Conservation (phyloP, 2,888 invertebrate species). For the Crioceris asparagi region DNA sequence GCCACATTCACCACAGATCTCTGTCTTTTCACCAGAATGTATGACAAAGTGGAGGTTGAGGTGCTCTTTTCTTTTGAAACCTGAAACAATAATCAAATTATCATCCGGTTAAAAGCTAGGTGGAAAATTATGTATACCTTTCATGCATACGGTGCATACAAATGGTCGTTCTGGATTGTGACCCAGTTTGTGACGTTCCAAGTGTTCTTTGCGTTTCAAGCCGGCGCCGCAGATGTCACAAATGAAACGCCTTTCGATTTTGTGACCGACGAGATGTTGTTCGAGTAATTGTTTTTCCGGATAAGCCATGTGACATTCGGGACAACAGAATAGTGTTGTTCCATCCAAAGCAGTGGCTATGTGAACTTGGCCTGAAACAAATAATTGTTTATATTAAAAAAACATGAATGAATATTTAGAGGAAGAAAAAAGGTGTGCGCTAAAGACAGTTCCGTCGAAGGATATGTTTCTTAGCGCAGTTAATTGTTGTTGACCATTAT, state of each 20-base stretch:
- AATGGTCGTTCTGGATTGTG: constrained; percentile 74
- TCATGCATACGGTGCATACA: constrained; percentile 66
- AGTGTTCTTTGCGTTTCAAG: constrained; percentile 66
- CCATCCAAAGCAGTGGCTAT: constrained; percentile 67
- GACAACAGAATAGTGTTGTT: constrained; percentile 65
- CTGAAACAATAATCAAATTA: constrained; percentile 2
- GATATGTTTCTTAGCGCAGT: too few species aligned
- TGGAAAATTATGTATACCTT: constrained; percentile 37
- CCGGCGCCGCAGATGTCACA: constrained; percentile 70
- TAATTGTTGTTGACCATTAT: too few species aligned
- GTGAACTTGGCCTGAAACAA: constrained; percentile 57
- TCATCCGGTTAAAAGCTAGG: neutral
- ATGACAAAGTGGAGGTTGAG: constrained; percentile 74
- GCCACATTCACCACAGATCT: constrained; percentile 65
- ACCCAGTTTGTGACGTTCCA: constrained; percentile 67
- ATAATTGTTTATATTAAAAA: too few species aligned
- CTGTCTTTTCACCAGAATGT: constrained; percentile 74
- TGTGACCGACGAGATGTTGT: constrained; percentile 64
- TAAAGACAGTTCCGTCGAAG: too few species aligned
- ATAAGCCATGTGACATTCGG: constrained; percentile 73
- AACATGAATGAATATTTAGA: neutral
- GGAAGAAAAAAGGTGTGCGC: too few species aligned
- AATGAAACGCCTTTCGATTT: constrained; percentile 68
- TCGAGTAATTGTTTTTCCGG: constrained; percentile 71
- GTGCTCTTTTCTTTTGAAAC: constrained; percentile 71